A percentile compares a stretch with the other conserved stretches of the same genome.
Evolutionary conservation across 92 coral and sea anemone genomes (phyloP).

Genomic region (Porites lobata): DNA sequence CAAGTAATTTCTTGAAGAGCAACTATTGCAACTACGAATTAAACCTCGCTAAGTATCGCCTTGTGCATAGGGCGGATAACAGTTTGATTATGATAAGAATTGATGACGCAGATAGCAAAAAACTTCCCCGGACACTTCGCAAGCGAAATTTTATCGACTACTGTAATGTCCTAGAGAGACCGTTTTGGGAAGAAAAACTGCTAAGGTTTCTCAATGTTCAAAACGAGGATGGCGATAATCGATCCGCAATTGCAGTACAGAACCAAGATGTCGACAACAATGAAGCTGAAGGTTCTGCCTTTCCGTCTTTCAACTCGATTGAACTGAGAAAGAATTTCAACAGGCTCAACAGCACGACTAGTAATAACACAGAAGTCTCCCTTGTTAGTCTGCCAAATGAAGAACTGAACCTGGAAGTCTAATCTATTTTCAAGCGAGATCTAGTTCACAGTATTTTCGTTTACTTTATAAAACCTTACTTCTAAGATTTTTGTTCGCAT

Average conservation of each 20-base stretch:
- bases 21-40: conserved; percentile 23
- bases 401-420: background rate
- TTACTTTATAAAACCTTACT: too few relatives aligned
- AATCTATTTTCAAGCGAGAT: background rate
- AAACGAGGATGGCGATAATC: background rate
- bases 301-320: background rate
- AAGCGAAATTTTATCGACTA: conserved; percentile 24
- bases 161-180: background rate
- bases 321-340: background rate
- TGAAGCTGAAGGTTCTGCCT: background rate
- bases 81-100: conserved; percentile 18
- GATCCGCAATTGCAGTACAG: too few relatives aligned
- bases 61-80: conserved; percentile 1
- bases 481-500: too few relatives aligned
- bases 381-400: conserved; percentile 1
- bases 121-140: conserved; percentile 6
- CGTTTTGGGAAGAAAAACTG: conserved; percentile 22
- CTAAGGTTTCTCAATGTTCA: conserved; percentile 12
- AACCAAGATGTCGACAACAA: background rate
- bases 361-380: conserved; percentile 9
- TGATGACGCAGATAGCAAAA: background rate
- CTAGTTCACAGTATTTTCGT: background rate
- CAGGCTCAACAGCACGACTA: conserved; percentile 24
- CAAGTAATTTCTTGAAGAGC: conserved; percentile 26
- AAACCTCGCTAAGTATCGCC: conserved; percentile 14